Base-by-base conservation (phyloP, 2,888 invertebrate genomes). In the Cactoblastis cactorum region DNA sequence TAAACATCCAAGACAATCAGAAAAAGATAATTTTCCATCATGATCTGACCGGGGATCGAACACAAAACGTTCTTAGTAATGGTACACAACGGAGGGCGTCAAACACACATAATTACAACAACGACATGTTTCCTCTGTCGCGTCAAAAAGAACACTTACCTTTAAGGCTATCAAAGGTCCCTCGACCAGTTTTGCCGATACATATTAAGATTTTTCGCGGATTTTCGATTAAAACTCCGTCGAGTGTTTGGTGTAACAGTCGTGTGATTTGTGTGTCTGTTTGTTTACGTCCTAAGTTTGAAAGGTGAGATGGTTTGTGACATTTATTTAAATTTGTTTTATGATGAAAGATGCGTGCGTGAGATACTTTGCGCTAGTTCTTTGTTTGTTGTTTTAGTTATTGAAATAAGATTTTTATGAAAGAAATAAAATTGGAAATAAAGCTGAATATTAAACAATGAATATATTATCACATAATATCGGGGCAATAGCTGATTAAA, bases 111-210 rank as follows among this genome's bases (percentile, higher is more conserved):
- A 3, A 1, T 1, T 8, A 5, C 8, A 17, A 15, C 12, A 32
- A 11, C 33, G 33, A 17, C 33, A 3, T 17, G 15, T 41, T 3
- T 4, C 11, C 4, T 22, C 14, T 41, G 17, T 24, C 24, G 47
- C 35, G 37, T 24, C 37, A 47, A 5, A 9, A 9, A 9, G 24
- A 14, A 28, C 15, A 22, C 24, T 38, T 28, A 28, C 17, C n/a
- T 17, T 11, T 24, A 37, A 48, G 35, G 22, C 37, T 48, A 43
- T n/a, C n/a, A n/a, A 35, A 32, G 37, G 32, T 15, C 37, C 18
- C 3, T n/a, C 34, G 45, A 50, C 50, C 37, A 45, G 50, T 50
- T 50, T 38, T 38, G 35, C 35, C 45, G 37, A 45, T 50, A 50
- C 45, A 45, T 50, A 50, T 50, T 35, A 22, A 24, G 18, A 11